These are phyloP conservation scores for Hyperopisus bebe DNA, from an alignment of 2,113 vertebrate species.

Conservation along the genomic window DNA sequence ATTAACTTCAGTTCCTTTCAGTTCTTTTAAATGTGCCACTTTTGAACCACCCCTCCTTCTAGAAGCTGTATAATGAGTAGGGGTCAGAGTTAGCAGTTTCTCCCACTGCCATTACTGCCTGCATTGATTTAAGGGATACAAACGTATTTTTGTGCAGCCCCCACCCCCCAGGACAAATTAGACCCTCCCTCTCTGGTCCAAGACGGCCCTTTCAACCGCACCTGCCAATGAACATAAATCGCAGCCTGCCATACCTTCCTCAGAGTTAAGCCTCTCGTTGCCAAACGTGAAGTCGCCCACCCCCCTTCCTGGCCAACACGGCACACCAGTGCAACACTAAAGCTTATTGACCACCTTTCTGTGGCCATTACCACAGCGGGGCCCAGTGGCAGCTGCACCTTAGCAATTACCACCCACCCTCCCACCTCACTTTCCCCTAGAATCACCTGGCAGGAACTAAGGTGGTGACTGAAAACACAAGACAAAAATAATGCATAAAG, in stretches of 20 bases:
- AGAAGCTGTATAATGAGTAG: not conserved
- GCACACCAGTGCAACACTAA: not conserved
- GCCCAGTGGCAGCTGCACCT: conserved; percentile 3
- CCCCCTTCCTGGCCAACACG: not conserved
- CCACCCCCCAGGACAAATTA: not conserved
- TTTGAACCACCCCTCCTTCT: not conserved
- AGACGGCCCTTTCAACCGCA: not conserved
- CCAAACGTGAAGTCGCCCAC: not conserved
- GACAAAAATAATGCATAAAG: not conserved
- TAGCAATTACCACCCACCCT: not conserved
- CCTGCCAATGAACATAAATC: not conserved
- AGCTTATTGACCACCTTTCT: not conserved
- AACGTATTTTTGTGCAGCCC: not conserved
- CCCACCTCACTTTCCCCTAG: not conserved
- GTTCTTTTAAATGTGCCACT: not conserved
- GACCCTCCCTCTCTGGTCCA: not conserved
- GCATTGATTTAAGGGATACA: not conserved
- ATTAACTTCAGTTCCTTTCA: not conserved
- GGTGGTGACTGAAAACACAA: not conserved
- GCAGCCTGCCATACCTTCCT: not conserved
- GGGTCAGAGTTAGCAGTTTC: not conserved
- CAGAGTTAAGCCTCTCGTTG: not conserved
- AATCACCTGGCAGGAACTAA: conserved; percentile 6
- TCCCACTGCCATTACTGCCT: not conserved
- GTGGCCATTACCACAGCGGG: not conserved